These are phyloP conservation scores for Amblyopsis rosae DNA, from an alignment of 2,113 vertebrate genomes.

Conservation along the genomic window DNA sequence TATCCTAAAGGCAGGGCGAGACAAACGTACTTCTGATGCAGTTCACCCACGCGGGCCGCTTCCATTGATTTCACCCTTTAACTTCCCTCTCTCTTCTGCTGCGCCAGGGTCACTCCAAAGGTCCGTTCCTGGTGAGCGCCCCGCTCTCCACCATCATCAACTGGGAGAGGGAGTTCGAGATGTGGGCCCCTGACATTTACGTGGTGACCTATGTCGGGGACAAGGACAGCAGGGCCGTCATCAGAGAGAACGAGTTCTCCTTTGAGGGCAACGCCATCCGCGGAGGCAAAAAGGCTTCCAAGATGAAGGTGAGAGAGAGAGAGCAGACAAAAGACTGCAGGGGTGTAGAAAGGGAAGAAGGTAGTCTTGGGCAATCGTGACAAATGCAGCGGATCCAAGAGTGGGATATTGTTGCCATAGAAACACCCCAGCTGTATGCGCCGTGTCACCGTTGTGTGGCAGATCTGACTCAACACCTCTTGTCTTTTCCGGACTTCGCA, in stretches of 20 bases:
- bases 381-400: too few species aligned
- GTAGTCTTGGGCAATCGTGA: too few species aligned
- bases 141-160: constrained; percentile 98
- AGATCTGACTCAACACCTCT: not conserved
- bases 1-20: constrained; percentile 60
- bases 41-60: too few species aligned
- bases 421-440: not conserved
- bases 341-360: too few species aligned
- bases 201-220: constrained; percentile 96
- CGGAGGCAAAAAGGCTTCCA: constrained; percentile 94
- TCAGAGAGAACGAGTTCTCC: constrained; percentile 96
- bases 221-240: constrained; percentile 96
- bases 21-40: constrained; percentile 10
- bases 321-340: not conserved
- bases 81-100: not conserved
- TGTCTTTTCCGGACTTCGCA: constrained; percentile 57
- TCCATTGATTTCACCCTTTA: not conserved
- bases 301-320: constrained; percentile 86
- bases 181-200: constrained; percentile 99
- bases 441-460: not conserved
- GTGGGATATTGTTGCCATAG: too few species aligned
- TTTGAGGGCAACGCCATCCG: constrained; percentile 96
- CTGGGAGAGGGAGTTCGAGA: constrained; percentile 97
- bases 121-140: constrained; percentile 95
- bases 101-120: constrained; percentile 92